phyloP scores from a whole-genome alignment of 2,797 vertebrate species.

The Serranus cabrilla region DNA sequence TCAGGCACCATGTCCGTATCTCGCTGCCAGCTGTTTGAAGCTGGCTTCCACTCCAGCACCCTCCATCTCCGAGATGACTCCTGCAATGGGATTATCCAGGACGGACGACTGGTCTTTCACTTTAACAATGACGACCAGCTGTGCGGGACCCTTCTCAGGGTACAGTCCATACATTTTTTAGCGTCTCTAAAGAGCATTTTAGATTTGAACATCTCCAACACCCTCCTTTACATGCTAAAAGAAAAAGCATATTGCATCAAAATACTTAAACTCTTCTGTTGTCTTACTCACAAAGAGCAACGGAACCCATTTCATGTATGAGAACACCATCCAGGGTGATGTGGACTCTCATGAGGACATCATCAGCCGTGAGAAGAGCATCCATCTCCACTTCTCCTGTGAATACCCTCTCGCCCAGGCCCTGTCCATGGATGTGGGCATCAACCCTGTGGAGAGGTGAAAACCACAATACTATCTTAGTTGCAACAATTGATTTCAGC shows the following conservation, averaged over 20 bases:
- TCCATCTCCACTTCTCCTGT: conserved; percentile 75
- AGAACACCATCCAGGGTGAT: conserved; percentile 74
- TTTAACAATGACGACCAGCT: conserved; percentile 69
- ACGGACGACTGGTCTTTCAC: conserved; percentile 77
- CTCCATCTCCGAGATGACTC: conserved; percentile 77
- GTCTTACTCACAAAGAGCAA: conserved; percentile 50
- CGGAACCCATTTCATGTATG: conserved; percentile 80
- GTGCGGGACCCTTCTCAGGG: conserved; percentile 81
- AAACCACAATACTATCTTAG: not conserved
- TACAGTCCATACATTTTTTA: conserved; percentile 18
- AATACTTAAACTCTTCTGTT: not conserved
- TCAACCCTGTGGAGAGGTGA: conserved; percentile 74
- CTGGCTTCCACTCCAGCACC: conserved; percentile 63
- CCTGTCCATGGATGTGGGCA: conserved; percentile 70
- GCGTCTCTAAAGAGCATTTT: not conserved
- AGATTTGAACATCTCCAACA: too few species aligned
- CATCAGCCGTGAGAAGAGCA: conserved; percentile 63
- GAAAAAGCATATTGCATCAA: not conserved
- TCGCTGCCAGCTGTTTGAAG: conserved; percentile 82
- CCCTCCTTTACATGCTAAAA: not conserved
- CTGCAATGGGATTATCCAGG: conserved; percentile 66
- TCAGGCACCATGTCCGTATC: conserved; percentile 78
- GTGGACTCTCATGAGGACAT: conserved; percentile 40
- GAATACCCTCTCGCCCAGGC: conserved; percentile 71
- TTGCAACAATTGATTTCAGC: too few species aligned